Percentiles rank a stretch among this genome's conserved stretches.
Evolutionary conservation across 2,113 vertebrate species (phyloP).

Genomic region (Callithrix jacchus): DNA sequence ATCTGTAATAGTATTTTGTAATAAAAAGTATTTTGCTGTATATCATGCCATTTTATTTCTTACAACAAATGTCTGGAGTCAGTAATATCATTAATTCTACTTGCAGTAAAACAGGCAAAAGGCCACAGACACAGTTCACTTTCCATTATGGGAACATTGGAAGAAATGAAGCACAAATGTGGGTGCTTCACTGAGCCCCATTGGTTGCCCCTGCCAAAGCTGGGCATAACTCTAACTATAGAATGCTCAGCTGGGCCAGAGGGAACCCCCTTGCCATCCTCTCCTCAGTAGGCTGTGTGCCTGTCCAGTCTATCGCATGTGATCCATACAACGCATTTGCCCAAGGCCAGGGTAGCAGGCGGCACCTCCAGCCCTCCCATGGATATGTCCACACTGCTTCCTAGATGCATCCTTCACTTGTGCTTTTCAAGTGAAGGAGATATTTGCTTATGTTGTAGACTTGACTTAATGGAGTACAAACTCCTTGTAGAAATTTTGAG

Average conservation of each 20-base stretch:
- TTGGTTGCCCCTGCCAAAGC: background rate
- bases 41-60: background rate
- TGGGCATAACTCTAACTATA: background rate
- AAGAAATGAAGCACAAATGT: background rate
- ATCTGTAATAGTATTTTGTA: slow-evolving; percentile 9
- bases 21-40: background rate
- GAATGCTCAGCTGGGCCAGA: too few species aligned
- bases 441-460: background rate
- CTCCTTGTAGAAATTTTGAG: background rate
- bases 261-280: too few species aligned
- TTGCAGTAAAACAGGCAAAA: background rate
- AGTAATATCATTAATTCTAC: background rate
- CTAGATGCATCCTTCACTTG: background rate
- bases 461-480: background rate
- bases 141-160: background rate
- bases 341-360: background rate
- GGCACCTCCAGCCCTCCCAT: background rate
- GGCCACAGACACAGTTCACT: background rate
- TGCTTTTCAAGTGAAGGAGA: background rate
- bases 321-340: background rate
- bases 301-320: background rate
- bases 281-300: accelerated
- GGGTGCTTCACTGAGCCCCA: background rate
- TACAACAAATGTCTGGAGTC: background rate
- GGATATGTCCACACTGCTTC: background rate